phyloP scores from a whole-genome alignment of 2,888 invertebrate genomes.

The Perithous albicinctus region DNA sequence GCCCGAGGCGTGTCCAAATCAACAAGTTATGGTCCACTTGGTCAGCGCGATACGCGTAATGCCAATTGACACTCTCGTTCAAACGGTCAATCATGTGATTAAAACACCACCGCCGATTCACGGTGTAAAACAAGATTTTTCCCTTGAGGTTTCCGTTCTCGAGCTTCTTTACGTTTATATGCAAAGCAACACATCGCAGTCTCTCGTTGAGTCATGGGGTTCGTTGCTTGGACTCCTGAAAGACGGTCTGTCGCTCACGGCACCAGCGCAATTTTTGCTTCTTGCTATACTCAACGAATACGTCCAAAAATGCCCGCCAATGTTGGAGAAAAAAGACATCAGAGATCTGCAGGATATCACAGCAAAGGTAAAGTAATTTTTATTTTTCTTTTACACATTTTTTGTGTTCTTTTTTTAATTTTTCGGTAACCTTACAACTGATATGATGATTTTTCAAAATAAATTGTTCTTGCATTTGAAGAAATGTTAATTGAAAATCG shows the following conservation, averaged over 20 bases:
- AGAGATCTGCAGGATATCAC: conserved; percentile 92
- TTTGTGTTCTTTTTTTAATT: too few relatives aligned
- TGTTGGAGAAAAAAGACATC: conserved; percentile 92
- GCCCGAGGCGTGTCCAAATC: conserved; percentile 89
- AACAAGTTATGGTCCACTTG: conserved; percentile 91
- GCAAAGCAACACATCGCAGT: conserved; percentile 89
- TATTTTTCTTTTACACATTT: too few relatives aligned
- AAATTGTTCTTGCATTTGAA: too few relatives aligned
- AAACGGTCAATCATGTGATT: conserved; percentile 92
- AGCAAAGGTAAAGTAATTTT: conserved; percentile 85
- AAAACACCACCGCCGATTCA: conserved; percentile 90
- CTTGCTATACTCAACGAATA: conserved; percentile 93
- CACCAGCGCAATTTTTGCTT: conserved; percentile 92
- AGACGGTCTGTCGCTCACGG: conserved; percentile 90
- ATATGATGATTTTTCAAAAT: too few relatives aligned
- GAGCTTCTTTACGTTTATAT: conserved; percentile 92
- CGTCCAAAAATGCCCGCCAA: conserved; percentile 91
- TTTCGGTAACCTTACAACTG: too few relatives aligned
- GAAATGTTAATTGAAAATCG: too few relatives aligned
- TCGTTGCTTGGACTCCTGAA: conserved; percentile 90
- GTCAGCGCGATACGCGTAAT: conserved; percentile 93
- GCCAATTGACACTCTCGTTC: conserved; percentile 93
- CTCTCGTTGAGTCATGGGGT: conserved; percentile 92
- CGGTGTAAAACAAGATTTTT: conserved; percentile 87
- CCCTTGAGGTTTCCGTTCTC: conserved; percentile 92